Base-by-base conservation (phyloP, 2,113 vertebrate species). In the Microcebus murinus region DNA sequence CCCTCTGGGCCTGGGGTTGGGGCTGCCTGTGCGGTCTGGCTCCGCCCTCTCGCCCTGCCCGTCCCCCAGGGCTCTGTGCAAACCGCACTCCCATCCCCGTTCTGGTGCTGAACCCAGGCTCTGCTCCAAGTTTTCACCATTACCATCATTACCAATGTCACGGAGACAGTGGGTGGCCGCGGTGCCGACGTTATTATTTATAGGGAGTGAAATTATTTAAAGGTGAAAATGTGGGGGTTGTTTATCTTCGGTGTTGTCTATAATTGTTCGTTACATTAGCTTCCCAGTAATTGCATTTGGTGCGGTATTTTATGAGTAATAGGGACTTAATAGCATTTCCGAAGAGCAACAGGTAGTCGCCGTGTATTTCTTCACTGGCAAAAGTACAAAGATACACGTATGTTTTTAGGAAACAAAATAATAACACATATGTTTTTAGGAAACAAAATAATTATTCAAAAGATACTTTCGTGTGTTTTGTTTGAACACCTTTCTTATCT, bases 41-140 rank as follows among this genome's bases (percentile, higher is more conserved):
- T 18, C 48, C 31, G 1, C 14, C 1, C n/a, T 15, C 29, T 5
- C 3, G 0, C 70, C 45, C 17, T 0, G 9, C 23, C 17, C n/a
- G 12, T 12, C 18, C 0, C 1, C 82, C 34, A 13, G 74, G n/a
- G 5, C 34, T 11, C 14, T 5, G 8, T 3, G 9, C 21, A 1
- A 31, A 52, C 39, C 0, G 14, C 8, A 0, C 17, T 2, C 17
- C 42, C 42, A 42, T 29, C 59, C 50, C 29, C 0, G 0, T 2
- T 11, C 68, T 27, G 11, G 17, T 10, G 7, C 63, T 2, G 13
- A 76, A 52, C 52, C 39, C 14, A 1, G 59, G 15, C 9, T 4
- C 71, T 17, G 1, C 0, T 31, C 0, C 4, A 10, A 25, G 50
- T 7, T 55, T 10, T 8, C 34, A 48, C 39, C 34, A 48, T 48